A percentile compares a stretch with the other conserved stretches of the same genome.
phyloP scores from a whole-genome alignment of 2,888 invertebrate species.

The Lottia gigantea region DNA sequence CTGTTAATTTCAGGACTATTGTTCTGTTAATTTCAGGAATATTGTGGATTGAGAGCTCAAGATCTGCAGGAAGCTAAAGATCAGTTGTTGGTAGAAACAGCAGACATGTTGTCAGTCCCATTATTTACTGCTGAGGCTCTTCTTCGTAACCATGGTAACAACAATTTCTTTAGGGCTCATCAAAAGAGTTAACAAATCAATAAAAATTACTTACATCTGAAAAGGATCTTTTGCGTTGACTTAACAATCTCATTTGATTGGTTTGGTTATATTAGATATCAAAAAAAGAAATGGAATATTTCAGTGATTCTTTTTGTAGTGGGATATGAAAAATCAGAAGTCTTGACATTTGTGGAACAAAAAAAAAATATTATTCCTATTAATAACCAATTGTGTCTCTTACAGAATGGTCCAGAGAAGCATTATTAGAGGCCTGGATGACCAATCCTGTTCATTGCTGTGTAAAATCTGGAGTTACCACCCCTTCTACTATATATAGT shows the following conservation, averaged over 20 bases:
- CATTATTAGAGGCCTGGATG: constrained; percentile 78
- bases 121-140: constrained; percentile 79
- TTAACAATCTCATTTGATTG: too few species aligned
- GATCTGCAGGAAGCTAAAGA: constrained; percentile 80
- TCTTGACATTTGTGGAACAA: too few species aligned
- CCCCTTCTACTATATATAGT: constrained; percentile 70
- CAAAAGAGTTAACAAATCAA: too few species aligned
- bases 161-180: too few species aligned
- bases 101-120: constrained; percentile 79
- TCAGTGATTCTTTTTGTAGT: too few species aligned
- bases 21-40: constrained; percentile 47
- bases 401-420: constrained; percentile 78
- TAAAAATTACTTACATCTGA: too few species aligned
- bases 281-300: too few species aligned
- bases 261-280: too few species aligned
- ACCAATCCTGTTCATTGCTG: constrained; percentile 76
- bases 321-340: too few species aligned
- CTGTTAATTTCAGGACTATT: too few species aligned
- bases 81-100: constrained; percentile 77
- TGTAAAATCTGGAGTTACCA: constrained; percentile 76
- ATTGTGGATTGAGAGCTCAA: constrained; percentile 74
- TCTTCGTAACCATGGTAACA: constrained; percentile 75
- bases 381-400: background rate
- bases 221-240: too few species aligned
- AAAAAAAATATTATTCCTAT: too few species aligned